Percentiles rank a stretch among this genome's conserved stretches.
These are phyloP conservation scores for Homalodisca vitripennis DNA, from an alignment of 1,140 invertebrate species.

Conservation along the genomic window DNA sequence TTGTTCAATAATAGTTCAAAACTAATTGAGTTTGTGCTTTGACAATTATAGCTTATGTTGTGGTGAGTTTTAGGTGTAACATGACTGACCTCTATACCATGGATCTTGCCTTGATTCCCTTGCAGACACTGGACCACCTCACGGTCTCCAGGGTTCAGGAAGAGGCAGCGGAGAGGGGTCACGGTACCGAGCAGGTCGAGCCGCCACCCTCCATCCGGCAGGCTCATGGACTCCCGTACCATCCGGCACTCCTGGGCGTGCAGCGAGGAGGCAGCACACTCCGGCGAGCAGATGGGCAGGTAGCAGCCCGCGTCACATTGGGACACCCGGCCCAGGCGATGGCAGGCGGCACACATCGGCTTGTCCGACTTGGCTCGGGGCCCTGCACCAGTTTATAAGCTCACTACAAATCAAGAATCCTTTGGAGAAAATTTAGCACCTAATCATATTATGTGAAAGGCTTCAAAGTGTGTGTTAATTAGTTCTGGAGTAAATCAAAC, in stretches of 20 bases:
- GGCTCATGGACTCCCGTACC: slow-evolving; percentile 44
- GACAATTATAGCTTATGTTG: too few relatives aligned
- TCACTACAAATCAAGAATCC: background rate
- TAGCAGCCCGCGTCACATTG: slow-evolving; percentile 55
- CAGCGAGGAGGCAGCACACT: slow-evolving; percentile 53
- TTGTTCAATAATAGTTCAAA: too few relatives aligned
- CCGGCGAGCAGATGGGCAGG: slow-evolving; percentile 56
- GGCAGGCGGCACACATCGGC: slow-evolving; percentile 34
- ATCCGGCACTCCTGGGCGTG: slow-evolving; percentile 61
- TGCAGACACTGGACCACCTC: slow-evolving; percentile 57
- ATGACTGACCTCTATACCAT: background rate
- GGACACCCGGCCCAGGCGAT: slow-evolving; percentile 39
- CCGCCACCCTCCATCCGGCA: slow-evolving; percentile 42
- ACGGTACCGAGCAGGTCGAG: slow-evolving; percentile 54
- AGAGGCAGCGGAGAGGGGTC: slow-evolving; percentile 59
- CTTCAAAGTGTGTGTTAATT: too few relatives aligned
- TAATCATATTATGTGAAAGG: too few relatives aligned
- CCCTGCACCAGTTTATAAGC: background rate
- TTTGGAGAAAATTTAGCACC: too few relatives aligned
- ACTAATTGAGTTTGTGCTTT: too few relatives aligned
- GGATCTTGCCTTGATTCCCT: slow-evolving; percentile 50
- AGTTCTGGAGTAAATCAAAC: background rate
- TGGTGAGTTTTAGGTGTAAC: too few relatives aligned
- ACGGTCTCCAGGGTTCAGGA: slow-evolving; percentile 54
- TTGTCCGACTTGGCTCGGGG: background rate